Evolutionary conservation across 53 echinoderm and acorn worm species (phyloP).

Genomic region (Zoroaster sp.): DNA sequence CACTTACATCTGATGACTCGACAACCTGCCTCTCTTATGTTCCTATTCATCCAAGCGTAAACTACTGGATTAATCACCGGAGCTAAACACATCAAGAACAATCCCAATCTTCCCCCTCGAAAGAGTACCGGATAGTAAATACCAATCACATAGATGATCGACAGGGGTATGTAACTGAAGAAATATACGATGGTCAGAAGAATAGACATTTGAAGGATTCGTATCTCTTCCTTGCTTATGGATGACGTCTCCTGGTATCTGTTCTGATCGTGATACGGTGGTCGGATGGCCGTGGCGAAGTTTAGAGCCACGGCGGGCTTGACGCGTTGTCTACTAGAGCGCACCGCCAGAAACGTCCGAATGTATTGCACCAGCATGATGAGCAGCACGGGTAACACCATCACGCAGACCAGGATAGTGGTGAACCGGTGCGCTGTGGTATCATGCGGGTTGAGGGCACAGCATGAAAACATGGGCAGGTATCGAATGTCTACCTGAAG

Average conservation of each 20-base stretch:
- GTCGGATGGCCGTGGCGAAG: not conserved
- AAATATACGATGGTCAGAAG: not conserved
- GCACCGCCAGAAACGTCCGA: not conserved
- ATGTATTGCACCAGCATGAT: not conserved
- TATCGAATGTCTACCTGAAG: not conserved
- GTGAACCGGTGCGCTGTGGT: not conserved
- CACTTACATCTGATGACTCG: too few species aligned
- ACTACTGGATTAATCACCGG: not conserved
- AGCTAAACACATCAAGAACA: not conserved
- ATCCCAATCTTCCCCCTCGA: not conserved
- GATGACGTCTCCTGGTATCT: not conserved
- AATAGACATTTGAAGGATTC: not conserved
- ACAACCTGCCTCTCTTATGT: too few species aligned
- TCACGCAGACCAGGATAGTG: not conserved
- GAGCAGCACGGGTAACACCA: not conserved
- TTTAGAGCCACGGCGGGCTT: not conserved
- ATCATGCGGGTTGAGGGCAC: not conserved
- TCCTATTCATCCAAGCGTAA: not conserved
- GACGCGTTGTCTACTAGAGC: not conserved
- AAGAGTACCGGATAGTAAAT: not conserved
- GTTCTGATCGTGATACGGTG: not conserved
- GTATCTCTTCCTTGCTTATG: not conserved
- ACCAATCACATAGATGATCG: not conserved
- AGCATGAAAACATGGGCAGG: not conserved
- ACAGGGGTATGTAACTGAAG: not conserved